A percentile compares a stretch with the other conserved stretches of the same genome.
Evolutionary conservation across 2,113 vertebrate species (phyloP).

Genomic region (Hydrochoerus hydrochaeris): DNA sequence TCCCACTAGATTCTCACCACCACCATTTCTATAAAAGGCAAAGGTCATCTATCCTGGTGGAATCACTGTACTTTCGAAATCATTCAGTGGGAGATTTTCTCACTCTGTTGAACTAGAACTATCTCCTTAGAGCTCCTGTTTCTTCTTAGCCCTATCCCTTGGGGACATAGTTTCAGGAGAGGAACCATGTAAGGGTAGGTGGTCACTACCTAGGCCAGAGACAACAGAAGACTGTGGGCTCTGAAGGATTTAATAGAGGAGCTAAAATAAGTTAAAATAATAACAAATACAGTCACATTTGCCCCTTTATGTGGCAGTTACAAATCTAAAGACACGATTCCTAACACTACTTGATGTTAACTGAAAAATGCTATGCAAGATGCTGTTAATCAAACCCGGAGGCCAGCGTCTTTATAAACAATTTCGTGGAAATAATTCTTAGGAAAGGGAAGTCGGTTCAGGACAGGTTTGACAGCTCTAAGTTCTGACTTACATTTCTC

Average conservation of each 20-base stretch:
- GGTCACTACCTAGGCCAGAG: not conserved
- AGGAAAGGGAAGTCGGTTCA: not conserved
- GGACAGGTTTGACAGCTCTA: not conserved
- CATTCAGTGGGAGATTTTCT: not conserved
- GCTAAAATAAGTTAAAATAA: not conserved
- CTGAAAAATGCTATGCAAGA: not conserved
- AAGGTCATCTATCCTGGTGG: not conserved
- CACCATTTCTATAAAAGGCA: not conserved
- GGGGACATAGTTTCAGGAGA: not conserved
- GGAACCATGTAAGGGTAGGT: not conserved
- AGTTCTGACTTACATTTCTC: not conserved
- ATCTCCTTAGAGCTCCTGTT: not conserved
- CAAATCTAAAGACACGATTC: not conserved
- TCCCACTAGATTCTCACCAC: not conserved
- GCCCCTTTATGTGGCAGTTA: not conserved
- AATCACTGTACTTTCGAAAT: not conserved
- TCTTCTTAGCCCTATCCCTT: not conserved
- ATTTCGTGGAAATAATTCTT: not conserved
- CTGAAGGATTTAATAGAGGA: not conserved
- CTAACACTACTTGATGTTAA: not conserved
- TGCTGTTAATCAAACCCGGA: not conserved
- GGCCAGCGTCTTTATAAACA: not conserved
- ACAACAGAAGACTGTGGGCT: not conserved
- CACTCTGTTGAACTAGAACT: not conserved
- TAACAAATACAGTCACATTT: not conserved